Evolutionary conservation across 2,797 vertebrate species (phyloP).

Genomic region (Centroberyx gerrardi): DNA sequence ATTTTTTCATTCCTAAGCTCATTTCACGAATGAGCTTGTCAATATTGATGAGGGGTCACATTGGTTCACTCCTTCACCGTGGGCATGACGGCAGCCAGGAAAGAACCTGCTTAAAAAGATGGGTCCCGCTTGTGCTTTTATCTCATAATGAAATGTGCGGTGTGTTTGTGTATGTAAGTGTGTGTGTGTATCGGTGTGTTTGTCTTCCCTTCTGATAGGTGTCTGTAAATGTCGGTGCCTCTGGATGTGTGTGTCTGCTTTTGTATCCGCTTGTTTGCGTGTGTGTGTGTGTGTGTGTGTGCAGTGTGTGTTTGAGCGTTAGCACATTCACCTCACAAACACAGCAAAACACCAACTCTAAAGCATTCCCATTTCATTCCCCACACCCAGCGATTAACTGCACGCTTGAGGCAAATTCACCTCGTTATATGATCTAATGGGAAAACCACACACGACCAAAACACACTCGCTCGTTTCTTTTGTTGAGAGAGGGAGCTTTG

Average conservation of each 20-base stretch:
- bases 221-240: slow-evolving; percentile 3
- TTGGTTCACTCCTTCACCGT: slow-evolving; percentile 82
- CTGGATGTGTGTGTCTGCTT: background rate
- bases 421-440: slow-evolving; percentile 45
- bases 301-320: slow-evolving; percentile 10
- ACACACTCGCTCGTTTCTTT: slow-evolving; percentile 25
- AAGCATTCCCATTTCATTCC: slow-evolving; percentile 29
- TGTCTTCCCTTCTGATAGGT: slow-evolving; percentile 19
- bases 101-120: slow-evolving; percentile 37
- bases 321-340: slow-evolving; percentile 10
- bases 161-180: slow-evolving; percentile 1
- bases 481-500: slow-evolving; percentile 20
- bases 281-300: slow-evolving; percentile 2
- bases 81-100: slow-evolving; percentile 54
- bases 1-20: slow-evolving; percentile 80
- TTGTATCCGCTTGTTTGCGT: background rate
- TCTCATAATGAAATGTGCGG: slow-evolving; percentile 87
- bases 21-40: slow-evolving; percentile 83
- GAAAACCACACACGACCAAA: slow-evolving; percentile 25
- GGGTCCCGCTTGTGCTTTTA: slow-evolving; percentile 82
- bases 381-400: slow-evolving; percentile 29
- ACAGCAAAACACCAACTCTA: slow-evolving; percentile 20
- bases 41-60: slow-evolving; percentile 87
- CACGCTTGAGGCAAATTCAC: slow-evolving; percentile 47
- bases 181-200: slow-evolving; percentile 1